Conservation (phyloP, 37 sponge, comb jelly and placozoan genomes). For the Petrosia ficiformis region DNA sequence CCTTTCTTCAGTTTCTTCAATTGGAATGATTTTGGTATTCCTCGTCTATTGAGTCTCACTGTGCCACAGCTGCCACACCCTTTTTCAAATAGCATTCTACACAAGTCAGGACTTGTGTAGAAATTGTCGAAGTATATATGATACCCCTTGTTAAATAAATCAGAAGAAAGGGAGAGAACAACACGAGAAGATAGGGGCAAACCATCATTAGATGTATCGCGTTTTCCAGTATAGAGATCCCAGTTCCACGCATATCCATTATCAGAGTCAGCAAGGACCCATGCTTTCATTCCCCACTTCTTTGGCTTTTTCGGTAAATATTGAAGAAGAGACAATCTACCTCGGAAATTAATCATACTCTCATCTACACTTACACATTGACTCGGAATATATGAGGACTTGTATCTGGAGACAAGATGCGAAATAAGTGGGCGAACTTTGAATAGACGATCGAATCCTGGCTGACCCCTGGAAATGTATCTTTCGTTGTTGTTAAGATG, state of each 20-base stretch:
- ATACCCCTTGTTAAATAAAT: conserved; percentile 13
- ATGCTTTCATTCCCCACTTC: conserved; percentile 47
- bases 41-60: conserved; percentile 14
- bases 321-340: conserved; percentile 28
- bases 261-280: conserved; percentile 18
- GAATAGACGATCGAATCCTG: conserved; percentile 4
- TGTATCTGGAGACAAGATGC: background rate
- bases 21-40: conserved; percentile 20
- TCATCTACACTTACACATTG: conserved; percentile 31
- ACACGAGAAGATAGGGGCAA: background rate
- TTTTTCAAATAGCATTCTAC: background rate
- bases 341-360: conserved; percentile 24
- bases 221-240: conserved; percentile 16
- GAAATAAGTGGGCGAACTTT: background rate
- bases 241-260: conserved; percentile 23
- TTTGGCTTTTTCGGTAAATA: conserved; percentile 31
- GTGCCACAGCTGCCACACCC: conserved; percentile 56
- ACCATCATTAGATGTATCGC: background rate
- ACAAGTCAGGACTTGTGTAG: conserved; percentile 44
- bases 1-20: conserved; percentile 7
- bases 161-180: background rate
- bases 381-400: background rate
- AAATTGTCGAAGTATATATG: too few relatives aligned
- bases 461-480: background rate
- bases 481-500: conserved; percentile 13